Percentiles rank a stretch among this genome's conserved stretches.
Evolutionary conservation across 1,140 invertebrate genomes (phyloP).

Genomic region (Drosophila busckii): DNA sequence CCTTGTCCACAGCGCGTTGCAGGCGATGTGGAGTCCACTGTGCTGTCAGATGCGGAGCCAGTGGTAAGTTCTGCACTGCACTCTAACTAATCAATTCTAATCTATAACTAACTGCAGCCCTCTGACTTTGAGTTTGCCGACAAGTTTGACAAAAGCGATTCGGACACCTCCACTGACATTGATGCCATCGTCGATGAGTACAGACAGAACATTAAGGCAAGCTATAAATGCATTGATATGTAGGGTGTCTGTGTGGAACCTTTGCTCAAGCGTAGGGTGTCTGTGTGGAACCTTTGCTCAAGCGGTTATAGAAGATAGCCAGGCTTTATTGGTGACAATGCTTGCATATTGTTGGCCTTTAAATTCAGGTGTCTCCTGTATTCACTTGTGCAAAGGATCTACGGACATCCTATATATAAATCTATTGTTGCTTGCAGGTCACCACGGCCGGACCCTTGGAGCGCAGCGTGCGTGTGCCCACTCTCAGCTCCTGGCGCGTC

Average conservation of each 20-base stretch:
- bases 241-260: too few species aligned
- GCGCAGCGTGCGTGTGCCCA: slow-evolving; percentile 64
- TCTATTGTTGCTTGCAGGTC: slow-evolving; percentile 33
- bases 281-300: too few species aligned
- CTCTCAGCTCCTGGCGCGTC: slow-evolving; percentile 66
- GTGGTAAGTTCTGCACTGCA: slow-evolving; percentile 51
- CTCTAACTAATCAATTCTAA: neutral
- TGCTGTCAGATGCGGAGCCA: slow-evolving; percentile 66
- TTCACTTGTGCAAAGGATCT: neutral
- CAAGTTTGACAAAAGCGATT: slow-evolving; percentile 72
- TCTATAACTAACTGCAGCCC: slow-evolving; percentile 30
- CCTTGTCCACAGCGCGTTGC: slow-evolving; percentile 59
- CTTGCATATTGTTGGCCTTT: too few species aligned
- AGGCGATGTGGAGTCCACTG: slow-evolving; percentile 68
- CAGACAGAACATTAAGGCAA: slow-evolving; percentile 73
- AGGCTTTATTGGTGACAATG: too few species aligned
- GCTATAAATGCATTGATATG: too few species aligned
- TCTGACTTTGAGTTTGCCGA: slow-evolving; percentile 75
- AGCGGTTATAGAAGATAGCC: too few species aligned
- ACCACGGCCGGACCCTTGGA: slow-evolving; percentile 74
- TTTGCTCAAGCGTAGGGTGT: too few species aligned
- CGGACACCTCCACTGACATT: slow-evolving; percentile 78
- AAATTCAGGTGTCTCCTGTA: too few species aligned
- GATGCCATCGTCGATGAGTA: slow-evolving; percentile 78
- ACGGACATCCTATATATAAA: too few species aligned